Base-by-base conservation (phyloP, 2,888 invertebrate genomes). In the Clitarchus hookeri region DNA sequence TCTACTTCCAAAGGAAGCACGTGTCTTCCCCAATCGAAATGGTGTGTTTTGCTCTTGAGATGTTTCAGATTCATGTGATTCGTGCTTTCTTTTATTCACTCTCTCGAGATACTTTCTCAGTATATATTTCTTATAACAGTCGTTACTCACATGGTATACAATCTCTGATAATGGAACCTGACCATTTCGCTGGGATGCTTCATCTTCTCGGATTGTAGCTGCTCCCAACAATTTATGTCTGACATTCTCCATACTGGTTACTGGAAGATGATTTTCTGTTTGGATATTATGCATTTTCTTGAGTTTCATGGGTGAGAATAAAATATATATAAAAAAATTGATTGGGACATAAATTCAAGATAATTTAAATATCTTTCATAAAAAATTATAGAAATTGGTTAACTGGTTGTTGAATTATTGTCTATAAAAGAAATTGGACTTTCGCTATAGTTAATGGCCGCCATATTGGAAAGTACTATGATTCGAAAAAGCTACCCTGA, bases 401-500 rank as follows among this genome's bases (percentile, higher is more conserved):
- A 19, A 26, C 79, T 79, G 79, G 79, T 79, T 79, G 23, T 13
- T n/a, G 79, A 79, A n/a, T 12, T n/a, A 13, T 19, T 23, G 79
- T 25, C 26, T 79, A 12, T 79, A n/a, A 25, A 19, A 27, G n/a
- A 79, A 19, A 79, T n/a, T 25, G 79, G n/a, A 8, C 79, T 2
- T 79, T 27, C 79, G 0, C 79, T 0, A n/a, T n/a, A 12, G 9
- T 11, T 79, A 79, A 3, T 79, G 79, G 25, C 79, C 79, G 8
- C 79, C n/a, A n/a, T 79, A 0, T 79, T 79, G 79, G 79, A 79
- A 79, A 79, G 79, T 79, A 79, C 23, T 8, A n/a, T 79, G 79
- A 79, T 79, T 79, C 8, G 27, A 79, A n/a, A 79, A 79, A 79
- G 23, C 79, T 79, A 79, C 79, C 79, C 79, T 79, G 79, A 79